These are phyloP conservation scores for Brachionus angularis DNA, from an alignment of 1,140 invertebrate genomes.

Conservation along the genomic window DNA sequence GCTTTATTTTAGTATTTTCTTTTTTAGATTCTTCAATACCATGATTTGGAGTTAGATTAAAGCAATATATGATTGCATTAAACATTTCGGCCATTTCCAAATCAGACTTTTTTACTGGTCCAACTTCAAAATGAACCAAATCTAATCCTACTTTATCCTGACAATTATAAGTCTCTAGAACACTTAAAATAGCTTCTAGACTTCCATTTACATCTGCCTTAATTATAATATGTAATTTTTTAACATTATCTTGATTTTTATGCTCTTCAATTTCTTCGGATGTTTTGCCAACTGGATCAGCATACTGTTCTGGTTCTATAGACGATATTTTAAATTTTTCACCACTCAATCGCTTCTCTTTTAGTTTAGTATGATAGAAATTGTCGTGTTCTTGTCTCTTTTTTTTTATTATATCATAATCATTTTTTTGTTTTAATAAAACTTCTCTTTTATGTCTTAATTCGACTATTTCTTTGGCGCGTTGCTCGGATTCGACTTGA, in stretches of 20 bases:
- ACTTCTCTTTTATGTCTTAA: constrained; percentile 54
- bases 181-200: constrained; percentile 85
- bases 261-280: background rate
- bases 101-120: constrained; percentile 74
- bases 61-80: constrained; percentile 60
- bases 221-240: constrained; percentile 2
- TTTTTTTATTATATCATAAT: constrained; percentile 64
- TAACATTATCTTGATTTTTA: background rate
- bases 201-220: constrained; percentile 64
- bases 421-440: constrained; percentile 65
- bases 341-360: constrained; percentile 1
- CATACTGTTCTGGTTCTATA: background rate
- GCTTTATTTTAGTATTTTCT: constrained; percentile 59
- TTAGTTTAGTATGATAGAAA: constrained; percentile 32
- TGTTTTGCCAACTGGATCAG: background rate
- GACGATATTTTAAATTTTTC: background rate
- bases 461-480: constrained; percentile 45
- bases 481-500: constrained; percentile 70
- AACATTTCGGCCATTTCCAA: constrained; percentile 79
- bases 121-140: constrained; percentile 83
- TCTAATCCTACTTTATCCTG: constrained; percentile 72
- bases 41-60: background rate
- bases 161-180: constrained; percentile 78
- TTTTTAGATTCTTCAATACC: background rate
- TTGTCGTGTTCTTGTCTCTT: constrained; percentile 66